These are phyloP conservation scores for Diacarnus erythraeanus DNA, from an alignment of 37 sponge, comb jelly and placozoan species.

Conservation along the genomic window DNA sequence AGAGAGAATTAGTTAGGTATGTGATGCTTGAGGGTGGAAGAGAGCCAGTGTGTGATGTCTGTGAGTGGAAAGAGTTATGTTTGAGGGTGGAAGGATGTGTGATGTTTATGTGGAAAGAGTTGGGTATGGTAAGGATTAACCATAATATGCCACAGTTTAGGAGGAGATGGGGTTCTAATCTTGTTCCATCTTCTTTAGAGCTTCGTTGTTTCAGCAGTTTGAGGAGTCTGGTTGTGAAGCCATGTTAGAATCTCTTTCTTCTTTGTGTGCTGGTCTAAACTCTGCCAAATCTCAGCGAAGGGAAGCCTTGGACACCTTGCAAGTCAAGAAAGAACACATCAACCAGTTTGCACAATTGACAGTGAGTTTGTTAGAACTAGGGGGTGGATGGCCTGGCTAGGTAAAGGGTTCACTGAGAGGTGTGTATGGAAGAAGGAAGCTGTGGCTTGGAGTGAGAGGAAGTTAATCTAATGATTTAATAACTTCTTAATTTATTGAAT, in stretches of 20 bases:
- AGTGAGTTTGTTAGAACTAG: conserved; percentile 24
- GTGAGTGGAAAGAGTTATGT: no score
- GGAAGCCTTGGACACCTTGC: conserved; percentile 1
- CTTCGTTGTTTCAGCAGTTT: conserved; percentile 5
- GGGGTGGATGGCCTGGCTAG: background rate
- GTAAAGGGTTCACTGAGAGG: background rate
- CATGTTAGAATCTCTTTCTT: conserved; percentile 1
- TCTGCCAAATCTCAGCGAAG: background rate
- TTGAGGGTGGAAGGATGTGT: no score
- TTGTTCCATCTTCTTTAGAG: background rate
- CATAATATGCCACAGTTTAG: no score
- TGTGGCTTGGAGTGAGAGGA: no score
- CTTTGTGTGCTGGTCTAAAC: conserved; percentile 8
- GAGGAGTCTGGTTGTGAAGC: conserved; percentile 35
- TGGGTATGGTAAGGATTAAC: no score
- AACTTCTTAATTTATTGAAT: no score
- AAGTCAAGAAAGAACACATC: conserved; percentile 21
- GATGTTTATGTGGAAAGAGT: no score
- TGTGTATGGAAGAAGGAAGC: background rate
- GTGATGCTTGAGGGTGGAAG: no score
- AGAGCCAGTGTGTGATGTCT: no score
- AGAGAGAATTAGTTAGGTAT: conserved; percentile 8
- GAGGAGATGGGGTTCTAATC: background rate
- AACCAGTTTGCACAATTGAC: conserved; percentile 10
- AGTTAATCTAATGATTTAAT: no score